phyloP scores from a whole-genome alignment of 2,113 vertebrate genomes.

The human region DNA sequence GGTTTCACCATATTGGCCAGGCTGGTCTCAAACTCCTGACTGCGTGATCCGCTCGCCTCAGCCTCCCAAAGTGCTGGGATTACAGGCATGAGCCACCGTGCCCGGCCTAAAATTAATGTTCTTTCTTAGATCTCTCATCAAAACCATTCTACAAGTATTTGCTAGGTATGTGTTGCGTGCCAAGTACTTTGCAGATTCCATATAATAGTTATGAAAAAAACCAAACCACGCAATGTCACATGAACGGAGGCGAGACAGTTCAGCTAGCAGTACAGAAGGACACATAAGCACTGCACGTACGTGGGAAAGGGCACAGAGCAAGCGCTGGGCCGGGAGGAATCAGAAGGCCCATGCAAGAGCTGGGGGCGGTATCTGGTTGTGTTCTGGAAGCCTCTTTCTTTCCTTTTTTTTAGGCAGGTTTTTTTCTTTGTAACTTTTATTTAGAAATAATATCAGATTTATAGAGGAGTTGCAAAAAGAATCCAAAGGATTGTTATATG shows the following conservation, averaged over 20 bases:
- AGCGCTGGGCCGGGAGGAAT: background rate
- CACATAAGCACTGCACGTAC: accelerated
- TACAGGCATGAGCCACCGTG: too few relatives aligned
- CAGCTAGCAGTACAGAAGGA: background rate
- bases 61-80: too few relatives aligned
- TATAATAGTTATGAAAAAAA: background rate
- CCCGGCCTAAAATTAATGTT: background rate
- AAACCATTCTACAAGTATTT: background rate
- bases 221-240: background rate
- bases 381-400: background rate
- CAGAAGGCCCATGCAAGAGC: background rate
- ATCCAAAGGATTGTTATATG: background rate
- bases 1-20: too few relatives aligned
- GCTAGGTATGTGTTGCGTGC: background rate
- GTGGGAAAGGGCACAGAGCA: background rate
- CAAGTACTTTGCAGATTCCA: conserved; percentile 5
- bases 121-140: background rate
- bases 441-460: background rate
- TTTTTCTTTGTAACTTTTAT: background rate
- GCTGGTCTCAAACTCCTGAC: too few relatives aligned
- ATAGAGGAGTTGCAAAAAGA: background rate
- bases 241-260: background rate
- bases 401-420: background rate
- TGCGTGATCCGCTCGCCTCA: too few relatives aligned
- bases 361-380: background rate